A percentile compares a stretch with the other conserved stretches of the same genome.
Evolutionary conservation across 2,113 vertebrate species (phyloP).

Genomic region (Peucedramus taeniatus): DNA sequence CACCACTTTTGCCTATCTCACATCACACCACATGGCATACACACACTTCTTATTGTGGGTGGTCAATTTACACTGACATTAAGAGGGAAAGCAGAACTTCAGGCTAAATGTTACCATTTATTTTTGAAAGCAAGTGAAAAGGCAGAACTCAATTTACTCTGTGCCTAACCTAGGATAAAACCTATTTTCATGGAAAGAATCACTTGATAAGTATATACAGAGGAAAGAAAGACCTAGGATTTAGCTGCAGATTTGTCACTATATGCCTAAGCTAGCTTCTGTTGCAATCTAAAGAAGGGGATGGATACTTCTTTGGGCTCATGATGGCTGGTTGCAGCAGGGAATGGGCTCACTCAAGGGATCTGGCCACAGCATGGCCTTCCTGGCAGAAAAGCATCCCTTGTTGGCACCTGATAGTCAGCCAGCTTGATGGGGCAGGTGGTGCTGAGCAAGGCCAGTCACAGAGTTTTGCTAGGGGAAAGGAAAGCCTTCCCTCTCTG

Average conservation of each 20-base stretch:
- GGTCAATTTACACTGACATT: background rate
- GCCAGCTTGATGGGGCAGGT: accelerated
- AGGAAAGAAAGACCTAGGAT: background rate
- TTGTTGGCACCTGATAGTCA: background rate
- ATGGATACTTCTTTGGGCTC: background rate
- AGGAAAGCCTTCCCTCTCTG: background rate
- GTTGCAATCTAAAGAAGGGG: background rate
- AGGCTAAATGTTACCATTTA: background rate
- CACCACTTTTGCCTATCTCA: background rate
- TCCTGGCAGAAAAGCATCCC: background rate
- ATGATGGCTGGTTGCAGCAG: background rate
- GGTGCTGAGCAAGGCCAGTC: background rate
- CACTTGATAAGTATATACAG: background rate
- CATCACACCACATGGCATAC: accelerated
- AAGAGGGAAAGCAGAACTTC: background rate
- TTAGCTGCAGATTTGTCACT: background rate
- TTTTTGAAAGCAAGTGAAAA: background rate
- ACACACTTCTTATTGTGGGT: accelerated
- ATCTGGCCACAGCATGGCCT: background rate
- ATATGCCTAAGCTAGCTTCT: background rate
- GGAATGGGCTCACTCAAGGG: background rate
- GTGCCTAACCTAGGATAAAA: background rate
- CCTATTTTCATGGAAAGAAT: background rate
- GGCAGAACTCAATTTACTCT: background rate
- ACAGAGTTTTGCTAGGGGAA: background rate